These are phyloP conservation scores for Pseudococcus longispinus DNA, from an alignment of 2,888 invertebrate genomes.

Conservation along the genomic window DNA sequence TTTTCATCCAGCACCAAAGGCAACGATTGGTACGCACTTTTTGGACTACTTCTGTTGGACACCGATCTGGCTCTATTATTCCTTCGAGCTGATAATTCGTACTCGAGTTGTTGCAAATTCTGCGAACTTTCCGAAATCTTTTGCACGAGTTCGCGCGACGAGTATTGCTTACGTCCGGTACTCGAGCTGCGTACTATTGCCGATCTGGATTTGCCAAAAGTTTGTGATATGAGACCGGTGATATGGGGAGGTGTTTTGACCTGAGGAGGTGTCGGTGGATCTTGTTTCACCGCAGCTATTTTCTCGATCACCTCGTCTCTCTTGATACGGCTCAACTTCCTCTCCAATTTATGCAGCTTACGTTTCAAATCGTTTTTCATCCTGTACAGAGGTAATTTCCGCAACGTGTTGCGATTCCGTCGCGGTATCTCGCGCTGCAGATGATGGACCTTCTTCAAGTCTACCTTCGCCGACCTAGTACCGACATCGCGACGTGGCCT, in stretches of 20 bases:
- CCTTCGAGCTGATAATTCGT: not conserved
- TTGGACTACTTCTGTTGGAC: not conserved
- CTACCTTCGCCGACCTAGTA: not conserved
- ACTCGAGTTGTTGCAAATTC: not conserved
- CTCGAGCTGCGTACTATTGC: not conserved
- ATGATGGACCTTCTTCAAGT: not conserved
- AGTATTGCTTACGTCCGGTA: not conserved
- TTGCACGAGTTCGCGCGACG: not conserved
- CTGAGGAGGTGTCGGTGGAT: not conserved
- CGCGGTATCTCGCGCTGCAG: not conserved
- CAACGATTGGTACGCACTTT: not conserved
- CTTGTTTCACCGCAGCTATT: not conserved
- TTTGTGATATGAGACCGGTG: not conserved
- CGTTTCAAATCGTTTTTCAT: conserved; percentile 21
- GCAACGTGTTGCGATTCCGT: not conserved
- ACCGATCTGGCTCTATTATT: no score
- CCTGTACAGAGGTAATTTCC: not conserved
- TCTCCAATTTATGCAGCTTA: not conserved
- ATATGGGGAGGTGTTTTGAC: not conserved
- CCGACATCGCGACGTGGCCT: not conserved
- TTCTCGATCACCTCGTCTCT: not conserved
- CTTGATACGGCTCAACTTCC: not conserved
- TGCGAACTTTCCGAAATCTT: not conserved
- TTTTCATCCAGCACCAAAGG: not conserved
- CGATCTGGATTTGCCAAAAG: not conserved